phyloP scores from a whole-genome alignment of 1,140 invertebrate species.

The Drosophila fuyamai region DNA sequence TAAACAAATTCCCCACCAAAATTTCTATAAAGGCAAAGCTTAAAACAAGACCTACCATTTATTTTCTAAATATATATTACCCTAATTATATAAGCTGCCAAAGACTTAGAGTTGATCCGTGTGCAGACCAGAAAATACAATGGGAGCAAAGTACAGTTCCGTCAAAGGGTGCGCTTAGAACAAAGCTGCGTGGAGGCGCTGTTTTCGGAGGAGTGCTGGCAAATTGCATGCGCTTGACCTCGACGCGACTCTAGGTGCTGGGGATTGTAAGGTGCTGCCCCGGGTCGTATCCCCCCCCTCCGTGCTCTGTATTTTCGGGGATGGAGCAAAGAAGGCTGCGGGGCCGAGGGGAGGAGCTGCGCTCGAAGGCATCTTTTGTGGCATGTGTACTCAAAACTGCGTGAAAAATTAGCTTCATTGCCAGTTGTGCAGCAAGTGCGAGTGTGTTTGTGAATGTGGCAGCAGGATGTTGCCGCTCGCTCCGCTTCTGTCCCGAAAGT shows the following conservation, averaged over 20 bases:
- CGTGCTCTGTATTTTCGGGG: slow-evolving; percentile 15
- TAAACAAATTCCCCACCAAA: too few relatives aligned
- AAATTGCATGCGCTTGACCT: slow-evolving; percentile 54
- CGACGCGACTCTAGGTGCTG: slow-evolving; percentile 41
- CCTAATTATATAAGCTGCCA: background rate
- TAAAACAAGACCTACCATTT: too few relatives aligned
- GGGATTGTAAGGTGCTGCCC: slow-evolving; percentile 8
- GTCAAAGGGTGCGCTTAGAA: slow-evolving; percentile 6
- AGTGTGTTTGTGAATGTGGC: slow-evolving; percentile 9
- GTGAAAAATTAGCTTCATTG: slow-evolving; percentile 76
- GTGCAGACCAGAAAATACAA: slow-evolving; percentile 5
- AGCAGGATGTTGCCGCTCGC: slow-evolving; percentile 25
- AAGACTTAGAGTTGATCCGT: background rate
- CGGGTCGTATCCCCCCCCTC: slow-evolving; percentile 9
- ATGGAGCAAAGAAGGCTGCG: slow-evolving; percentile 2
- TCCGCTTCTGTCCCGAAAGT: slow-evolving; percentile 27
- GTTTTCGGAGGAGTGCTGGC: slow-evolving; percentile 28
- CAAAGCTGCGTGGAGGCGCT: slow-evolving; percentile 27
- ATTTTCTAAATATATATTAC: background rate
- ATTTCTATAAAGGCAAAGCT: too few relatives aligned
- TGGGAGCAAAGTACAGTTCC: slow-evolving; percentile 33
- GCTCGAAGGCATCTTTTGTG: slow-evolving; percentile 59
- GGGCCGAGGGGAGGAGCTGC: slow-evolving; percentile 10
- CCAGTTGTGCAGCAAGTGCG: slow-evolving; percentile 34
- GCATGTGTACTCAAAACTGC: slow-evolving; percentile 67